Evolutionary conservation across 1,140 invertebrate genomes (phyloP), one percentile per base, ranked within the genome.

Genomic region (Lordiphosa collinella): DNA sequence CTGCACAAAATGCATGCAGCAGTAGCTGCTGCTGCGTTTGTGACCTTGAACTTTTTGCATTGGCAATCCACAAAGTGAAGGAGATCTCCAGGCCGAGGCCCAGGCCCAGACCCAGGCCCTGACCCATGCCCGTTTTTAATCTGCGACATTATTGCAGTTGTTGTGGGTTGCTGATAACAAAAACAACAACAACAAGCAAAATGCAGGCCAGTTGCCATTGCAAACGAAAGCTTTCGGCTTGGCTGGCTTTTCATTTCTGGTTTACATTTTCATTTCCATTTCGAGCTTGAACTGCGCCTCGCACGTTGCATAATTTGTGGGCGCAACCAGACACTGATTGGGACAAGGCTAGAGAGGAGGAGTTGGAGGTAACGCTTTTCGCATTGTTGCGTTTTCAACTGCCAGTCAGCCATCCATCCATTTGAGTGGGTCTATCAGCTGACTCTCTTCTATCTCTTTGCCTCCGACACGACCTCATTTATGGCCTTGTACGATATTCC

Each of bases 221-320:
- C 43, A 70, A 57, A 40, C 76, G 67, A 71, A 69, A 78, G 78
- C 78, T 84, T 82, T 84, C 67, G 50, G 66, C 71, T 76, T 57
- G 66, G 71, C 53, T 82, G 71, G 22, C 76, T 80, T 82, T 76
- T 82, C 71, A 80, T 80, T 80, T 79, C 75, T 80, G 76, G 66
- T 82, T 82, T 80, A 67, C 70, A 75, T 82, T 80, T 80, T 60
- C 60, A 80, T 80, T 80, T 80, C 57, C 56, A 79, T 70, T 51
- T 51, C 57, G 41, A 60, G 63, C 63, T 50, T 56, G 49, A 54
- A 50, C 55, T 50, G 64, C 53, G 71, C 64, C 52, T 66, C 48
- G 56, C 57, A 53, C 72, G 67, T 80, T 80, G 76, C 76, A 80
- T 80, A 71, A 80, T 82, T 75, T 76, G 76, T 82, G 58, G 70